A percentile compares a stretch with the other conserved stretches of the same genome.
Evolutionary conservation across 1,140 invertebrate species (phyloP).

Genomic region (Mamestra configurata): DNA sequence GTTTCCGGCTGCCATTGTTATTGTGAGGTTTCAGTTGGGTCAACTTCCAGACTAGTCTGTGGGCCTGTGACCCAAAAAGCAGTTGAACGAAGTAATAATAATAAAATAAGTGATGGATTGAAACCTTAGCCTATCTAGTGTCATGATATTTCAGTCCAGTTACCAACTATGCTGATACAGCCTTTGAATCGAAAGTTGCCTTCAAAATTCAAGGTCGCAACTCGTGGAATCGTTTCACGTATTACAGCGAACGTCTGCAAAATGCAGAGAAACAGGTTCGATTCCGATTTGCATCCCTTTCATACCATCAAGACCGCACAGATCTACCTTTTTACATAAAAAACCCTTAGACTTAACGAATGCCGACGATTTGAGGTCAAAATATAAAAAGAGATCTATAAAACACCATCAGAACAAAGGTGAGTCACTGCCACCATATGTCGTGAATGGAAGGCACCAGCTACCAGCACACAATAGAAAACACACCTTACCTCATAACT

Average conservation of each 20-base stretch:
- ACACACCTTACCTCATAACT: not conserved
- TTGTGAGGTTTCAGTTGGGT: not conserved
- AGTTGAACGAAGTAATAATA: no score
- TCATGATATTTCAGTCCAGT: no score
- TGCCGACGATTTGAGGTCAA: constrained; percentile 30
- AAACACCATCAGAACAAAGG: constrained; percentile 38
- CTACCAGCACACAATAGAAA: constrained; percentile 1
- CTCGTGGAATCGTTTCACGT: no score
- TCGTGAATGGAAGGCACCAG: constrained; percentile 3
- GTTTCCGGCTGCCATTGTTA: not conserved
- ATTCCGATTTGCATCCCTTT: not conserved
- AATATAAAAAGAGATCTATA: constrained; percentile 35
- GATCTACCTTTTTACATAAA: constrained; percentile 12
- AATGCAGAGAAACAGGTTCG: constrained; percentile 20
- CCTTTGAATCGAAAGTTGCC: no score
- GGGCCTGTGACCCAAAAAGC: no score
- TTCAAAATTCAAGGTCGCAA: no score
- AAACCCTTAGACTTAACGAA: constrained; percentile 18
- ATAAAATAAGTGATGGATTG: no score
- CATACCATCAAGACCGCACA: not conserved
- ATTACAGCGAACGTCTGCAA: not conserved
- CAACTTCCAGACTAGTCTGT: no score
- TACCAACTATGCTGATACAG: no score
- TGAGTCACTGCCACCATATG: constrained; percentile 41
- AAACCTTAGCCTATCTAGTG: no score